Conservation (phyloP, 2,113 vertebrate genomes). For the Bubalus kerabau region DNA sequence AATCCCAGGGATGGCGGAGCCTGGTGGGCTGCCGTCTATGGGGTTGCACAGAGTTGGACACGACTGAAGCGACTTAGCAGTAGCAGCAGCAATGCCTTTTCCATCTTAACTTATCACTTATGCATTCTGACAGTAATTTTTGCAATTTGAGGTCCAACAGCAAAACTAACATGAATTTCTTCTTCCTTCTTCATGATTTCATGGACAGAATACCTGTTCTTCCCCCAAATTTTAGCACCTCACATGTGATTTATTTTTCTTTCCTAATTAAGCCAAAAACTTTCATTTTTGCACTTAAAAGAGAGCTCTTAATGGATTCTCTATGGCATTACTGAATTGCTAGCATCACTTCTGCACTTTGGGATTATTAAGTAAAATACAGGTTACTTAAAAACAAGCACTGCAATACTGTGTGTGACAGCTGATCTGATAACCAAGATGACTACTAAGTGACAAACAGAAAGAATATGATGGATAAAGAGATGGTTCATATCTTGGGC, state of each 20-base stretch:
- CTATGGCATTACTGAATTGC: neutral
- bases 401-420: neutral
- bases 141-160: neutral
- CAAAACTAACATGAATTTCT: neutral
- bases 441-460: neutral
- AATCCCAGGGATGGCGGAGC: no score
- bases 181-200: neutral
- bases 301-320: neutral
- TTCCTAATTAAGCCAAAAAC: neutral
- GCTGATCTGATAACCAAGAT: neutral
- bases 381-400: neutral
- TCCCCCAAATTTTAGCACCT: neutral
- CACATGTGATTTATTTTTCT: neutral
- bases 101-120: neutral
- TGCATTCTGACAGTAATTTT: neutral
- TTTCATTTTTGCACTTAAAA: neutral
- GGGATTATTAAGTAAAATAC: neutral
- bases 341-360: neutral
- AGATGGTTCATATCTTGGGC: no score
- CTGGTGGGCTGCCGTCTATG: no score
- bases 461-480: neutral
- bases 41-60: no score
- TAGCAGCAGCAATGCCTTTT: neutral
- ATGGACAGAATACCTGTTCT: neutral
- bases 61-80: no score